Evolutionary conservation across 1,140 invertebrate species (phyloP).

Genomic region (Zaprionus taronus): DNA sequence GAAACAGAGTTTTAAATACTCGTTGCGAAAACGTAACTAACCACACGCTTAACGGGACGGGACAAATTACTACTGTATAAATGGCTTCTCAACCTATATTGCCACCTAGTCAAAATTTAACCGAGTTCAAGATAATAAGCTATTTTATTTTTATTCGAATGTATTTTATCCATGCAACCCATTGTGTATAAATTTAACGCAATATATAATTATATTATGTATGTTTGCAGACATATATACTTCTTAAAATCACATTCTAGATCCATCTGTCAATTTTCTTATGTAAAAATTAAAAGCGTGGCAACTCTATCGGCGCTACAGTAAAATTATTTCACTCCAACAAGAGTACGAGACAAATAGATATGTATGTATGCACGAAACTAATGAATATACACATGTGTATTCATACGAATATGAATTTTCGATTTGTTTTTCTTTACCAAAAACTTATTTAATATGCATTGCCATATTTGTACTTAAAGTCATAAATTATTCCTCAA

Average conservation of each 20-base stretch:
- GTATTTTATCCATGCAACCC: background rate
- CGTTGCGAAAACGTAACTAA: slow-evolving; percentile 44
- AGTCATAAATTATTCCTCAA: background rate
- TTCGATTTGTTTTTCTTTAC: background rate
- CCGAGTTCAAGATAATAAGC: background rate
- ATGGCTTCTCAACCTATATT: slow-evolving; percentile 49
- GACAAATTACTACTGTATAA: slow-evolving; percentile 58
- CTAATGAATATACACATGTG: slow-evolving; percentile 38
- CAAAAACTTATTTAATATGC: background rate
- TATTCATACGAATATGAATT: background rate
- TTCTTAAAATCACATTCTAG: background rate
- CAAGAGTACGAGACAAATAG: slow-evolving; percentile 15
- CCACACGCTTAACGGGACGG: slow-evolving; percentile 62
- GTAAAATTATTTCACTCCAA: slow-evolving; percentile 28
- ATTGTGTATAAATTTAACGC: background rate
- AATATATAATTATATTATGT: background rate
- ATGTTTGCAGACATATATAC: background rate
- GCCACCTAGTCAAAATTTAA: slow-evolving; percentile 51
- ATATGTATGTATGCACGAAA: slow-evolving; percentile 16
- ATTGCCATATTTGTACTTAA: background rate
- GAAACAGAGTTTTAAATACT: background rate
- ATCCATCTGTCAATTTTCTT: slow-evolving; percentile 41
- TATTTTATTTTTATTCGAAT: background rate
- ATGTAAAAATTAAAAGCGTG: slow-evolving; percentile 63
- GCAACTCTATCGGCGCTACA: slow-evolving; percentile 50